A percentile compares a stretch with the other conserved stretches of the same genome.
phyloP scores from a whole-genome alignment of 1,140 invertebrate species.

The Drosophila suzukii region DNA sequence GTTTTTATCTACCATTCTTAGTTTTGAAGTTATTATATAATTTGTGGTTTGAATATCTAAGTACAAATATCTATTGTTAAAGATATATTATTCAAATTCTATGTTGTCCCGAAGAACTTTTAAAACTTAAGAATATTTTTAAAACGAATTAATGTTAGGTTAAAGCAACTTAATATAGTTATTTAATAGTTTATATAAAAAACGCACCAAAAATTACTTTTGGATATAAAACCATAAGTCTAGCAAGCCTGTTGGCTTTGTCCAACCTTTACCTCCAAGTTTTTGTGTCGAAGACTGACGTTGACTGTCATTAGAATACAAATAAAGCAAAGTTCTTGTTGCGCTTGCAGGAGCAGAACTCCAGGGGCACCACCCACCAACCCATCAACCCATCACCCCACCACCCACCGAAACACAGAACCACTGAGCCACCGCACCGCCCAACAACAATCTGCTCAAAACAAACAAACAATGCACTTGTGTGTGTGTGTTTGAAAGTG shows the following conservation, averaged over 20 bases:
- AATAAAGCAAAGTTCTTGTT: slow-evolving; percentile 6
- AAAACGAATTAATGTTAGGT: no score
- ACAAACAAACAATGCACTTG: slow-evolving; percentile 14
- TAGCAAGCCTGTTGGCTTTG: neutral
- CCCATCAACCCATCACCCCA: neutral
- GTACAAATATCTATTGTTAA: no score
- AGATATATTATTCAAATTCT: no score
- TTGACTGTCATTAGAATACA: slow-evolving; percentile 15
- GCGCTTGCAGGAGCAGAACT: neutral
- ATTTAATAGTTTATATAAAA: no score
- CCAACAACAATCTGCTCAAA: slow-evolving; percentile 17
- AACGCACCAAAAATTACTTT: neutral
- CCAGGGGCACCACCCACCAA: neutral
- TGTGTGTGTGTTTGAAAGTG: neutral
- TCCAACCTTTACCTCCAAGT: neutral
- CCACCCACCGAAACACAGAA: neutral
- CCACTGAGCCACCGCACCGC: neutral
- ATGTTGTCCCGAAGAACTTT: no score
- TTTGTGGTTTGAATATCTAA: no score
- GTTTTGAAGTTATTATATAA: no score
- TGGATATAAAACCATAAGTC: no score
- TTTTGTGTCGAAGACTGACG: neutral
- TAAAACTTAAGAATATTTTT: no score
- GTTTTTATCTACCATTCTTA: no score
- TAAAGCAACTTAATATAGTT: no score